Evolutionary conservation across 2,888 invertebrate genomes (phyloP).

Genomic region (Unio pictorum): DNA sequence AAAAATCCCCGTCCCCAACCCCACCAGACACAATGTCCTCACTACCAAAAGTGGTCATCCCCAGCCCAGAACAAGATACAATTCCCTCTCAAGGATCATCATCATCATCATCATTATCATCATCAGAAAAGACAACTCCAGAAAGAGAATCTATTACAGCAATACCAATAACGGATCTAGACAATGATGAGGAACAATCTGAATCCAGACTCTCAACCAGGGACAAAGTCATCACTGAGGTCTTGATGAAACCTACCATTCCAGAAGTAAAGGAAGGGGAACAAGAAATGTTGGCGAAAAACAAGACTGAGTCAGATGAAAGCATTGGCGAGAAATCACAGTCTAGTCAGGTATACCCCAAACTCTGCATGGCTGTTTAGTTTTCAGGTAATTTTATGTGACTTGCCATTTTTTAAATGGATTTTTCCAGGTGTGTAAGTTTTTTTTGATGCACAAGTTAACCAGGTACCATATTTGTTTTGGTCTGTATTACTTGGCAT

Average conservation of each 20-base stretch:
- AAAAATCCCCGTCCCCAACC: conserved; percentile 1
- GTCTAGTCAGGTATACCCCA: conserved; percentile 38
- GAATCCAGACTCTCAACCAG: no score
- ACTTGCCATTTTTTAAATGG: no score
- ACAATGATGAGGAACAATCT: no score
- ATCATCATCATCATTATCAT: no score
- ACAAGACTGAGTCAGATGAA: conserved; percentile 50
- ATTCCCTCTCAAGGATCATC: background rate
- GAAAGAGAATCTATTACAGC: no score
- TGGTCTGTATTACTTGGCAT: conserved; percentile 1
- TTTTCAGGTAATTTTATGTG: background rate
- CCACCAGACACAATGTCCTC: conserved; percentile 17
- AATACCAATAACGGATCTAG: no score
- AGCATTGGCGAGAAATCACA: conserved; percentile 56
- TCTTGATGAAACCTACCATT: background rate
- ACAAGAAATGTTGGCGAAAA: conserved; percentile 21
- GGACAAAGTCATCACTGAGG: no score
- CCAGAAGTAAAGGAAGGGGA: conserved; percentile 4
- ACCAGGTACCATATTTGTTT: background rate
- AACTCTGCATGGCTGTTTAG: background rate
- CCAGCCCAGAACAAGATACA: conserved; percentile 1
- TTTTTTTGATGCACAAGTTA: no score
- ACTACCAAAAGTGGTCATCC: conserved; percentile 17
- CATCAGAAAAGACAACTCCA: no score
- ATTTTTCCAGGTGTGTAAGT: no score